These are phyloP conservation scores for Caenorhabditis afra DNA, from an alignment of 2,888 invertebrate genomes.

Conservation along the genomic window DNA sequence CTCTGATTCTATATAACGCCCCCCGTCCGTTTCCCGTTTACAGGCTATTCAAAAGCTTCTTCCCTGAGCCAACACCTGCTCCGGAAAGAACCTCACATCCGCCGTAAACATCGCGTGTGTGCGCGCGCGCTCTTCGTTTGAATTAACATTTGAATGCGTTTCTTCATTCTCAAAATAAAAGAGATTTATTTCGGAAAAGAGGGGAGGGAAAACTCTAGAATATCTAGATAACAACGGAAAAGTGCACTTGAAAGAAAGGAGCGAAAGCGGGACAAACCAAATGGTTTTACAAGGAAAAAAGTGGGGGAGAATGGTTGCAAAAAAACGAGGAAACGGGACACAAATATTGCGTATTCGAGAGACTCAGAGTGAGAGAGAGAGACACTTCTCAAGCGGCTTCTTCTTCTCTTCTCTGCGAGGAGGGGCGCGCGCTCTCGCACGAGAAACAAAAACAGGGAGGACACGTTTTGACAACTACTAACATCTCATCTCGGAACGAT, in stretches of 20 bases:
- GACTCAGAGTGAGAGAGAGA: background rate
- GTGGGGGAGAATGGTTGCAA: slow-evolving; percentile 10
- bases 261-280: slow-evolving; percentile 1
- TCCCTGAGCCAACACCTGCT: slow-evolving; percentile 45
- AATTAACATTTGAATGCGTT: background rate
- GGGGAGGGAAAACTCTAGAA: background rate
- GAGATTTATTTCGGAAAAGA: background rate
- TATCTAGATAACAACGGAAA: slow-evolving; percentile 13
- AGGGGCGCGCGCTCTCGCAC: background rate
- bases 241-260: slow-evolving; percentile 8
- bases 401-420: background rate
- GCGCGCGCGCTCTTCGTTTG: background rate
- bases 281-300: slow-evolving; percentile 3
- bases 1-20: background rate
- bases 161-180: background rate
- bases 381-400: background rate
- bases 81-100: slow-evolving; percentile 44
- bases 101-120: slow-evolving; percentile 49
- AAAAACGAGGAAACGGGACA: slow-evolving; percentile 12
- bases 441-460: slow-evolving; percentile 10
- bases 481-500: slow-evolving; percentile 1
- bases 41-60: slow-evolving; percentile 13
- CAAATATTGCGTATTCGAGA: slow-evolving; percentile 7
- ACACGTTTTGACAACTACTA: slow-evolving; percentile 23
- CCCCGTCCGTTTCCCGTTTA: background rate